Conservation (phyloP, 2,797 vertebrate genomes). For the Gambusia yucatana region DNA sequence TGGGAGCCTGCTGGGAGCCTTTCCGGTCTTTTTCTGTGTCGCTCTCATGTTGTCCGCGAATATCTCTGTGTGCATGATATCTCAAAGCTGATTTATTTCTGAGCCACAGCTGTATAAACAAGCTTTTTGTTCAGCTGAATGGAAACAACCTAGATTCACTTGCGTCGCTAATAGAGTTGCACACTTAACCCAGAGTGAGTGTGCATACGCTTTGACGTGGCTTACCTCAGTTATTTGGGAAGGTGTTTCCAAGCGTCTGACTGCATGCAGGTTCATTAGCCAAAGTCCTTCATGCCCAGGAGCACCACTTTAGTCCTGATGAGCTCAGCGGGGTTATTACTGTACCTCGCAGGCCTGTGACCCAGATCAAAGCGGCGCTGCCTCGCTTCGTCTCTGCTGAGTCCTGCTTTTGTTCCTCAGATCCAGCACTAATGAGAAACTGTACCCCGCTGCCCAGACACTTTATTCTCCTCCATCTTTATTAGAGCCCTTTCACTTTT, state of each 20-base stretch:
- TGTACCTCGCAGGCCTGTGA: slow-evolving; percentile 71
- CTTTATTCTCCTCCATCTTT: slow-evolving; percentile 63
- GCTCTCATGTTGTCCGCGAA: slow-evolving; percentile 47
- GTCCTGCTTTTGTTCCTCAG: slow-evolving; percentile 71
- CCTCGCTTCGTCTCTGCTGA: slow-evolving; percentile 46
- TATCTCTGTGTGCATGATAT: slow-evolving; percentile 38
- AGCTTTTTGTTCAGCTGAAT: slow-evolving; percentile 37
- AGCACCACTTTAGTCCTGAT: slow-evolving; percentile 78
- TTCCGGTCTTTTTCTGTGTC: slow-evolving; percentile 37
- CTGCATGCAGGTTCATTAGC: slow-evolving; percentile 73
- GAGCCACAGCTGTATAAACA: slow-evolving; percentile 55
- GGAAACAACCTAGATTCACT: slow-evolving; percentile 49
- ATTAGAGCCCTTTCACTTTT: slow-evolving; percentile 57
- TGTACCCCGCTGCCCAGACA: slow-evolving; percentile 56
- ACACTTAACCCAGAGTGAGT: slow-evolving; percentile 40
- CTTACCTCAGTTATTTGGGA: slow-evolving; percentile 32
- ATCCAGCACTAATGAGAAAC: slow-evolving; percentile 76
- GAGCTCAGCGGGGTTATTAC: slow-evolving; percentile 78
- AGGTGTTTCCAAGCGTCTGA: slow-evolving; percentile 52
- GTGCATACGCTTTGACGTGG: slow-evolving; percentile 38
- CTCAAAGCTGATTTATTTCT: slow-evolving; percentile 51
- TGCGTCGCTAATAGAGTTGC: slow-evolving; percentile 45
- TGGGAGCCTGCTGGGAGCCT: slow-evolving; percentile 48
- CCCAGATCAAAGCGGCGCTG: slow-evolving; percentile 76
- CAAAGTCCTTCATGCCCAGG: slow-evolving; percentile 53